These are phyloP conservation scores for Zootoca vivipara DNA, from an alignment of 2,113 vertebrate genomes.

Conservation along the genomic window DNA sequence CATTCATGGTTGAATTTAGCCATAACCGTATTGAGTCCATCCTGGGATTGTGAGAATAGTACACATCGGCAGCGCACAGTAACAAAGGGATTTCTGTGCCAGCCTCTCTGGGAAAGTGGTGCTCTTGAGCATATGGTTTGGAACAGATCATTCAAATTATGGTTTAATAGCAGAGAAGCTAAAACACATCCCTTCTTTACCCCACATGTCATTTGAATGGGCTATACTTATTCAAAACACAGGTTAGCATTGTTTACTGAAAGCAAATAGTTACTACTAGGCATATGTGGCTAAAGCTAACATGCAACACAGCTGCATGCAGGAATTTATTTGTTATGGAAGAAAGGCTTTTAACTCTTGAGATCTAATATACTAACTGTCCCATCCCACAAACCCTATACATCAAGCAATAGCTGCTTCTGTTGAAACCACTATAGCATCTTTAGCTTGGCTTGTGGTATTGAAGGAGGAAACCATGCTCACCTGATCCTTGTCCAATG, in stretches of 20 bases:
- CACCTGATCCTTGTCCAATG: constrained; percentile 97
- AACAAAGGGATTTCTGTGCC: too few species aligned
- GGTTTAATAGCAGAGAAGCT: too few species aligned
- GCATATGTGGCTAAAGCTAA: neutral
- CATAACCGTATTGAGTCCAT: too few species aligned
- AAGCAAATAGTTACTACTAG: neutral
- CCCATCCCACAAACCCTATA: neutral
- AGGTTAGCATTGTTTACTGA: neutral
- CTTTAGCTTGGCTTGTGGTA: neutral
- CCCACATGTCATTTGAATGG: too few species aligned
- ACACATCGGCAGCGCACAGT: too few species aligned
- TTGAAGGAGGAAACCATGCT: constrained; percentile 65
- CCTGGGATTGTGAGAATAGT: too few species aligned
- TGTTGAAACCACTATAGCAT: neutral
- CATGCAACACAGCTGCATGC: neutral
- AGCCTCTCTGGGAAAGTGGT: too few species aligned
- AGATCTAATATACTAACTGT: neutral
- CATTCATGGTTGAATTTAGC: neutral
- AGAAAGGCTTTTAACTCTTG: neutral
- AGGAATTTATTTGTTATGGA: neutral
- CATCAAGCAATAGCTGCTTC: neutral
- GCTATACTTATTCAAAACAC: constrained; percentile 1
- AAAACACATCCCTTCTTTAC: too few species aligned
- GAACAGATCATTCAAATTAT: too few species aligned
- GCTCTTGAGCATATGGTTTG: too few species aligned